These are phyloP conservation scores for Carassius gibelio DNA, from an alignment of 2,113 vertebrate genomes.

Conservation along the genomic window DNA sequence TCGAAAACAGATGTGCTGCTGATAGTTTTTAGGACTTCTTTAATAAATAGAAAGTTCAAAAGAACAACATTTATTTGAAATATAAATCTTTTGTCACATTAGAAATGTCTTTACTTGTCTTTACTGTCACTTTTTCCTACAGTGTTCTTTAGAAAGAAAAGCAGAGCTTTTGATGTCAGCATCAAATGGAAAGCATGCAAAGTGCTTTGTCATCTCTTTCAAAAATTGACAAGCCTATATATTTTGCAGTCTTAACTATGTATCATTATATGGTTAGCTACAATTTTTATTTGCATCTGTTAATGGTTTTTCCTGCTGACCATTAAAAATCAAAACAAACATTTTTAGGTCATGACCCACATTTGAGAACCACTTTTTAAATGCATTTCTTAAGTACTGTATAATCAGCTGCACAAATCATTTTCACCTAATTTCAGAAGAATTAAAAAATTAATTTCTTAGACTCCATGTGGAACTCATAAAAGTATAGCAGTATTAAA, in stretches of 20 bases:
- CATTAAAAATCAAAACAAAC: neutral
- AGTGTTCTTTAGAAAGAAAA: neutral
- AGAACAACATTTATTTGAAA: neutral
- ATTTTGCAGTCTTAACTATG: neutral
- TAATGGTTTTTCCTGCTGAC: neutral
- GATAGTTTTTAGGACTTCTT: neutral
- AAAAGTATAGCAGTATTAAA: neutral
- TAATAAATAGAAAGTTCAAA: neutral
- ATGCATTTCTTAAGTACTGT: neutral
- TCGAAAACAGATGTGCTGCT: neutral
- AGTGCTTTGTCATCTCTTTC: neutral
- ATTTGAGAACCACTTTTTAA: neutral
- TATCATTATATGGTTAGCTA: neutral
- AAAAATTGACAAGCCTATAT: neutral
- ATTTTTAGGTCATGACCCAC: too few species aligned
- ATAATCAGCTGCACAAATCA: neutral
- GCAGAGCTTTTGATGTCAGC: neutral
- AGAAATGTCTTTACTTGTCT: neutral
- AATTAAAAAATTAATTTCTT: neutral
- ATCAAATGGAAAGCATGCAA: neutral
- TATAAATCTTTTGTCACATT: neutral
- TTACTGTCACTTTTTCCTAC: neutral
- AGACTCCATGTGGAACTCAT: neutral
- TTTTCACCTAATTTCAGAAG: neutral
- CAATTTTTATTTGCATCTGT: neutral